Evolutionary conservation across 2,113 vertebrate species (phyloP).

Genomic region (rabbit (Oryctolagus cuniculus)): mOryCun1.1 NC_091443.1:8162001-8162500

Average conservation of each 20-base stretch:
- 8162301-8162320: not conserved
- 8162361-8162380: not conserved
- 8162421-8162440: constrained; percentile 10
- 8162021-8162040: not conserved
- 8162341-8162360: not conserved
- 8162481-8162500: not conserved
- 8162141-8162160: not conserved
- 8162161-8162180: not conserved
- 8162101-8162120: not conserved
- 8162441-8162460: not conserved
- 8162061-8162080: not conserved
- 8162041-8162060: not conserved
- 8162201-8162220: not conserved
- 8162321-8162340: not conserved
- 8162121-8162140: too few relatives aligned
- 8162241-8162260: not conserved
- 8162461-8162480: constrained; percentile 31
- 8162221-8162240: not conserved
- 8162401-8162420: constrained; percentile 28
- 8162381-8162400: not conserved
- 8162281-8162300: not conserved
- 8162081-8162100: not conserved
- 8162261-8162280: not conserved
- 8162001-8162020: not conserved
- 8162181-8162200: not conserved